Conservation (phyloP, 2,113 vertebrate species). For the Coptodon rendalli region DNA sequence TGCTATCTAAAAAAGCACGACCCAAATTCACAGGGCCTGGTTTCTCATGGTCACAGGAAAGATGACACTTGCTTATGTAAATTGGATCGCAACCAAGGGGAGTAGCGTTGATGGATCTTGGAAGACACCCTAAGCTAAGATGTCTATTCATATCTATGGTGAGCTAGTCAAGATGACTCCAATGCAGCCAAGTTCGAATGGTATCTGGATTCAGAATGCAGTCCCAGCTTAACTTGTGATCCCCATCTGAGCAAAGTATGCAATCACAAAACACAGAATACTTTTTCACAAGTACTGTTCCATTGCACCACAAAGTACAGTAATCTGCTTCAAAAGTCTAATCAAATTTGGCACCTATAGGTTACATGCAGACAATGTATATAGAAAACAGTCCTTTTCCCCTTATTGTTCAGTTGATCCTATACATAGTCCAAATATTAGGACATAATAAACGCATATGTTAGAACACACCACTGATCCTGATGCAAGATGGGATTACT, state of each 20-base stretch:
- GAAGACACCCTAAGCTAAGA: background rate
- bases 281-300: background rate
- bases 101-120: background rate
- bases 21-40: background rate
- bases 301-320: background rate
- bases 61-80: conserved; percentile 42
- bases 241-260: background rate
- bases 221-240: background rate
- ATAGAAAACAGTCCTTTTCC: background rate
- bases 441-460: background rate
- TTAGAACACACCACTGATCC: background rate
- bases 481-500: background rate
- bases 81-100: background rate
- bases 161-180: background rate
- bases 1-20: background rate
- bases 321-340: background rate
- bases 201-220: background rate
- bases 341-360: background rate
- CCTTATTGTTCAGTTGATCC: background rate
- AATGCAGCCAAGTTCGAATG: background rate
- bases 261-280: background rate
- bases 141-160: background rate
- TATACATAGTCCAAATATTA: background rate
- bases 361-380: background rate
- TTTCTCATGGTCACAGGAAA: conserved; percentile 40